Evolutionary conservation across 2,888 invertebrate species (phyloP).

Genomic region (Tanytarsus gracilentus): DNA sequence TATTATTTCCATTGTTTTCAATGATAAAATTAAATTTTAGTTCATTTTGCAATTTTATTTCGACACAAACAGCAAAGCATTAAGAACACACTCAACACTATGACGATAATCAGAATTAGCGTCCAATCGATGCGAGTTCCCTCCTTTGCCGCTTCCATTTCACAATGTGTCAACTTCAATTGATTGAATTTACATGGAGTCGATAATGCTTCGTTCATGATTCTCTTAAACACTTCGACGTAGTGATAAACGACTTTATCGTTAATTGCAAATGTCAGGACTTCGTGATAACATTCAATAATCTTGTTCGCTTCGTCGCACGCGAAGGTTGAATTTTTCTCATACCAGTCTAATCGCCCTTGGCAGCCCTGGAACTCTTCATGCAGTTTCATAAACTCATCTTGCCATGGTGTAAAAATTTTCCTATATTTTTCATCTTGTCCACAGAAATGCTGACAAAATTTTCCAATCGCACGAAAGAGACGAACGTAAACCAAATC

Average conservation of each 20-base stretch:
- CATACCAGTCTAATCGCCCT: not conserved
- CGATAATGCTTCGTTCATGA: not conserved
- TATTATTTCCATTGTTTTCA: too few species aligned
- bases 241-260: not conserved
- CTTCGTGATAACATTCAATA: not conserved
- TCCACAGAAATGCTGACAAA: not conserved
- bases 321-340: not conserved
- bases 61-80: too few species aligned
- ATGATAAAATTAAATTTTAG: too few species aligned
- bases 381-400: not conserved
- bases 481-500: not conserved
- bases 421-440: not conserved
- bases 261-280: not conserved
- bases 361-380: not conserved
- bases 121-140: too few species aligned
- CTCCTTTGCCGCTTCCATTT: too few species aligned
- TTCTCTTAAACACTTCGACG: not conserved
- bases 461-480: not conserved
- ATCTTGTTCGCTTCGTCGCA: not conserved
- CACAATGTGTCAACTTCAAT: not conserved
- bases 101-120: too few species aligned
- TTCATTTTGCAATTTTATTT: too few species aligned
- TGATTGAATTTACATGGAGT: not conserved
- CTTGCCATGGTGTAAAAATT: not conserved
- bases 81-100: too few species aligned